These are phyloP conservation scores for Eutrigla gurnardus DNA, from an alignment of 2,797 vertebrate species.

Conservation along the genomic window DNA sequence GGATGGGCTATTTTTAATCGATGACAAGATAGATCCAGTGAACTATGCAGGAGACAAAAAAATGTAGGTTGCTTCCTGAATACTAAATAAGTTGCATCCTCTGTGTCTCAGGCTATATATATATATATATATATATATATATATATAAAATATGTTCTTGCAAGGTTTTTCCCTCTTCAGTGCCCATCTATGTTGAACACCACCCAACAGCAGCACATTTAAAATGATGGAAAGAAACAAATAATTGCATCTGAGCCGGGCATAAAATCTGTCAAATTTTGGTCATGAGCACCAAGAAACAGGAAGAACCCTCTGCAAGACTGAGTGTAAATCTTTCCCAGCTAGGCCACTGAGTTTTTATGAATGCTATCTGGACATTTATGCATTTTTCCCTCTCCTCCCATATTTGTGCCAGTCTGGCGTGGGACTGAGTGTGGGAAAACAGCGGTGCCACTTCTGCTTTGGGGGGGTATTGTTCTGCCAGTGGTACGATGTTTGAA, in stretches of 20 bases:
- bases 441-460: conserved; percentile 55
- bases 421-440: conserved; percentile 73
- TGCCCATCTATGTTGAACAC: conserved; percentile 23
- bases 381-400: conserved; percentile 53
- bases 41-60: conserved; percentile 26
- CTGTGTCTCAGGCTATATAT: conserved; percentile 35
- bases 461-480: conserved; percentile 72
- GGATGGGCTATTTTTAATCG: conserved; percentile 71
- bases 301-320: conserved; percentile 41
- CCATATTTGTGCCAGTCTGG: conserved; percentile 48
- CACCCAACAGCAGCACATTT: conserved; percentile 50
- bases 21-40: conserved; percentile 57
- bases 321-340: conserved; percentile 63
- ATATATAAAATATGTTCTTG: background rate
- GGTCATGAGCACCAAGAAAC: conserved; percentile 15
- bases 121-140: conserved; percentile 10
- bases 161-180: conserved; percentile 12
- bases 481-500: conserved; percentile 56
- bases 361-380: conserved; percentile 67
- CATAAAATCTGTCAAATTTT: conserved; percentile 56
- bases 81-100: conserved; percentile 50
- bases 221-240: conserved; percentile 57
- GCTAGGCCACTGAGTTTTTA: conserved; percentile 54
- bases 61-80: conserved; percentile 62
- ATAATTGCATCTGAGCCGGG: conserved; percentile 38